Base-by-base conservation (phyloP, 2,888 invertebrate species). In the Mycogona germanica region DNA sequence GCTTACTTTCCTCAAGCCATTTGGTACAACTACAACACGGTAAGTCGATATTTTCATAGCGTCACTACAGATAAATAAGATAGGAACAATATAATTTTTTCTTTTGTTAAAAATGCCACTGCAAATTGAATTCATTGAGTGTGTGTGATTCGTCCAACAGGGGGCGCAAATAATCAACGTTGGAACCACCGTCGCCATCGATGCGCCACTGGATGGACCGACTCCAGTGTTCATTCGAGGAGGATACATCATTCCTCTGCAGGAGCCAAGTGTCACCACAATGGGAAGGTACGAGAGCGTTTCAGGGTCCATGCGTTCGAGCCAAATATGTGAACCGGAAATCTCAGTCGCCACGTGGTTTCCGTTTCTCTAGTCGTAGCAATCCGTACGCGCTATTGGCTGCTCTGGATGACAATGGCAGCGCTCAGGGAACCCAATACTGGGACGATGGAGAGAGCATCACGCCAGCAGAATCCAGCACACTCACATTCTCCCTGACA, bases 1-100 rank as follows among this genome's bases (percentile, higher is more conserved):
- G 60, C 51, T 25, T 57, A 55, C 26, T 64, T 66, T 57, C 67
- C 67, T 2, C 55, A 60, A 17, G 63, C 62, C 21, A 51, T 60
- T 14, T 67, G 65, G 65, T 67, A 62, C 58, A 63, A 64, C 51
- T 66, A 64, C 55, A 62, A 64, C 54, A 59, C 60, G 56, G 65
- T 65, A 52, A 52, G 46, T 12, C 29, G 17, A n/a, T n/a, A n/a
- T n/a, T n/a, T n/a, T n/a, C n/a, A n/a, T n/a, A n/a, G n/a, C n/a
- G n/a, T n/a, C n/a, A n/a, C n/a, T n/a, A n/a, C n/a, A n/a, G n/a
- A n/a, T n/a, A n/a, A n/a, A n/a, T n/a, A n/a, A n/a, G n/a, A n/a
- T n/a, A n/a, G n/a, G n/a, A n/a, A n/a, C n/a, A n/a, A n/a, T n/a
- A n/a, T n/a, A 32, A 32, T 32, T 32, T 32, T 9, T 32, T 32